A percentile compares a stretch with the other conserved stretches of the same genome.
phyloP scores from a whole-genome alignment of 1,140 invertebrate genomes.

The Heliothis subflexa region DNA sequence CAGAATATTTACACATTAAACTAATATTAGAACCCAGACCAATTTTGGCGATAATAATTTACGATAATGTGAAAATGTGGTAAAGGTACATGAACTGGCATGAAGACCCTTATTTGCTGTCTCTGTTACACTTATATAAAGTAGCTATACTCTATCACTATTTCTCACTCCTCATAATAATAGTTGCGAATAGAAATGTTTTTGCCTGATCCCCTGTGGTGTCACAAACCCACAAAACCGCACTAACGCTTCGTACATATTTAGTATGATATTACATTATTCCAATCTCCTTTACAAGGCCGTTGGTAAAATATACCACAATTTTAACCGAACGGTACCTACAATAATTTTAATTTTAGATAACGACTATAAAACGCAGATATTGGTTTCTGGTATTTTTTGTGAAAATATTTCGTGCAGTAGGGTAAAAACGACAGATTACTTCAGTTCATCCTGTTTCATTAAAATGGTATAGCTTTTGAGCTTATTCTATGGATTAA shows the following conservation, averaged over 20 bases:
- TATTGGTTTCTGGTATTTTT: no score
- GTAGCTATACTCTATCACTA: not conserved
- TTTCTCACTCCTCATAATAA: not conserved
- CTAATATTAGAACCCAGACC: not conserved
- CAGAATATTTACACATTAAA: no score
- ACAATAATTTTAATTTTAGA: not conserved
- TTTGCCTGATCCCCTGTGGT: not conserved
- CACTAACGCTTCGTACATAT: slow-evolving; percentile 8
- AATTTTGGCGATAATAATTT: slow-evolving; percentile 6
- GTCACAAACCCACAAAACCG: not conserved
- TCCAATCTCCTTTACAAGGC: not conserved
- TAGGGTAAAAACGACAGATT: no score
- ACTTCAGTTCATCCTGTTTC: no score
- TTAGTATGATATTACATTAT: slow-evolving; percentile 1
- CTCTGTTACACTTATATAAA: not conserved
- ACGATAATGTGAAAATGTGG: not conserved
- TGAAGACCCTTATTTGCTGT: not conserved
- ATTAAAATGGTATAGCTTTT: no score
- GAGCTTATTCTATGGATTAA: no score
- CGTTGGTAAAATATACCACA: no score
- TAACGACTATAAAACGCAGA: no score
- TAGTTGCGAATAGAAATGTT: not conserved
- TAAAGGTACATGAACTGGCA: not conserved
- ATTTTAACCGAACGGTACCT: no score
- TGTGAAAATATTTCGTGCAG: no score